Percentiles rank a stretch among this genome's conserved stretches.
phyloP scores from a whole-genome alignment of 2,797 vertebrate species.

The Xiphophorus birchmanni region DNA sequence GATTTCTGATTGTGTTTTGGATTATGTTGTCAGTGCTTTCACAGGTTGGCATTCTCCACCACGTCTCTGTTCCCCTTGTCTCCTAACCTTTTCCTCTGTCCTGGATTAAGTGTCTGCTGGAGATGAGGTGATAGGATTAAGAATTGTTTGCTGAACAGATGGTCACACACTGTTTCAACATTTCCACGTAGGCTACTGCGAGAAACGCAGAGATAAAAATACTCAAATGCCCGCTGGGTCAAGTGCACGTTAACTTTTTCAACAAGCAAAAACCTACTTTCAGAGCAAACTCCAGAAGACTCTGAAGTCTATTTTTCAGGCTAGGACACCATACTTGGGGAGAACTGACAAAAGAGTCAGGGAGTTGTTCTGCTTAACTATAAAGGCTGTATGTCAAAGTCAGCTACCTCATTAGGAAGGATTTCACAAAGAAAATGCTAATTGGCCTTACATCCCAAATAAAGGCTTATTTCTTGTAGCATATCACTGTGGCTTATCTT shows the following conservation, averaged over 20 bases:
- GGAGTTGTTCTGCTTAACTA: conserved; percentile 56
- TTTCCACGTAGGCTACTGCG: conserved; percentile 31
- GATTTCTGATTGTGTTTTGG: conserved; percentile 7
- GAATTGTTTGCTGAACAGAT: conserved; percentile 56
- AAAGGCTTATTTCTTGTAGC: conserved; percentile 59
- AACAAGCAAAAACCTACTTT: conserved; percentile 24
- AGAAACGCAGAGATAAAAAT: conserved; percentile 24
- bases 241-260: conserved; percentile 36
- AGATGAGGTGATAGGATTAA: conserved; percentile 61
- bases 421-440: conserved; percentile 72
- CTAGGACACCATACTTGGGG: conserved; percentile 19
- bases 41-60: conserved; percentile 19
- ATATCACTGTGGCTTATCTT: conserved; percentile 39
- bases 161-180: conserved; percentile 33
- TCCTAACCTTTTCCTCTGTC: conserved; percentile 38
- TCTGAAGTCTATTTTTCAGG: conserved; percentile 47
- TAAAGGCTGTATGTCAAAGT: conserved; percentile 54
- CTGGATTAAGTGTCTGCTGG: conserved; percentile 44
- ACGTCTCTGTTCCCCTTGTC: conserved; percentile 10
- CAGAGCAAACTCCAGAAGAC: conserved; percentile 24
- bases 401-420: conserved; percentile 62
- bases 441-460: conserved; percentile 69
- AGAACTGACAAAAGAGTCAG: conserved; percentile 44
- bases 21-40: neutral
- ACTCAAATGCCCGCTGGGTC: conserved; percentile 17